A percentile compares a stretch with the other conserved stretches of the same genome.
These are phyloP conservation scores for Tuta absoluta DNA, from an alignment of 2,888 invertebrate species.

Conservation along the genomic window DNA sequence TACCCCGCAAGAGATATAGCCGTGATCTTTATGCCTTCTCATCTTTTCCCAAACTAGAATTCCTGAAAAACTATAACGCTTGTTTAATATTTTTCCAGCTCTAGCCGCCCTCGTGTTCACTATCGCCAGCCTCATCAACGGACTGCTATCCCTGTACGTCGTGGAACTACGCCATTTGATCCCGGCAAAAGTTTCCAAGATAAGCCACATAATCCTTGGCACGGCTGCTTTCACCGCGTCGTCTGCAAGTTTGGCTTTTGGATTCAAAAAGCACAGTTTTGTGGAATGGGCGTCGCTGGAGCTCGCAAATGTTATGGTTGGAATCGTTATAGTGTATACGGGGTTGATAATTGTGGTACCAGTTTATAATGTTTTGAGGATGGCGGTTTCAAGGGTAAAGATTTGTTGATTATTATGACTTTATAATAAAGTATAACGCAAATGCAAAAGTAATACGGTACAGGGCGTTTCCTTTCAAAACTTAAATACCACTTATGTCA, in stretches of 20 bases:
- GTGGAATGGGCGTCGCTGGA: conserved; percentile 40
- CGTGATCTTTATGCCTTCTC: no score
- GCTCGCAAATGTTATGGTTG: conserved; percentile 38
- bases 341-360: conserved; percentile 32
- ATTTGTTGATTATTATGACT: conserved; percentile 12
- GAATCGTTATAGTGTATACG: conserved; percentile 37
- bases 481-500: no score
- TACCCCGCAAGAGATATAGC: no score
- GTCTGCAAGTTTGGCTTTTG: conserved; percentile 39
- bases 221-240: conserved; percentile 40
- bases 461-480: no score
- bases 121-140: conserved; percentile 56
- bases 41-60: no score
- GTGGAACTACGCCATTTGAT: conserved; percentile 50
- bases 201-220: conserved; percentile 60
- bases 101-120: conserved; percentile 61
- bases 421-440: background rate
- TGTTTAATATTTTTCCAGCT: conserved; percentile 45
- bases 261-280: conserved; percentile 41
- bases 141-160: conserved; percentile 56
- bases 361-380: conserved; percentile 30
- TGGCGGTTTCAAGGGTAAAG: background rate
- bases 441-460: no score
- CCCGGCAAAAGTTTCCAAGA: conserved; percentile 52
- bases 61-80: no score